Percentiles rank a stretch among this genome's conserved stretches.
Conservation (phyloP, 2,888 invertebrate species). For the Ommatoiulus sabulosus region DNA sequence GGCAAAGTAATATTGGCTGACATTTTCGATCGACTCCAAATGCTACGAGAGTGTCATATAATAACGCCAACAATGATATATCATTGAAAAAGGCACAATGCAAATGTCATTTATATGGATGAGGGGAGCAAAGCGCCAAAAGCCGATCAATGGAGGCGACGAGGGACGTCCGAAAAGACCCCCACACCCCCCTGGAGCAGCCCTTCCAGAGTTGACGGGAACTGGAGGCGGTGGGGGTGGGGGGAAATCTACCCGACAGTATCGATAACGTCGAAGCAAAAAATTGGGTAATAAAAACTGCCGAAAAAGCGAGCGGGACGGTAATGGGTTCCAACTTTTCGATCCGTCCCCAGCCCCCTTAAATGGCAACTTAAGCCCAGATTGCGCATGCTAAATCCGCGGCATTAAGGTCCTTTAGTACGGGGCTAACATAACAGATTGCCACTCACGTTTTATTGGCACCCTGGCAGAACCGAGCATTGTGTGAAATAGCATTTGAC, state of each 20-base stretch:
- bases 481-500: constrained; percentile 48
- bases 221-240: no score
- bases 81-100: constrained; percentile 51
- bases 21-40: constrained; percentile 47
- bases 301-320: background rate
- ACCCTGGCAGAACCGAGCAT: constrained; percentile 48
- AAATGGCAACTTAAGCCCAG: constrained; percentile 51
- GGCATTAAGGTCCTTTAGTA: constrained; percentile 41
- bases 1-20: constrained; percentile 53
- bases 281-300: background rate
- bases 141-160: constrained; percentile 16
- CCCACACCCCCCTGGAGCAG: no score
- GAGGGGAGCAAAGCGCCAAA: constrained; percentile 33
- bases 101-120: constrained; percentile 51
- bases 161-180: background rate
- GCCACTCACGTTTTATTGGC: constrained; percentile 48
- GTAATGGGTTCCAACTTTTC: constrained; percentile 33
- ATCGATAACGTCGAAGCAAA: background rate
- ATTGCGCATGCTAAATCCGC: constrained; percentile 47
- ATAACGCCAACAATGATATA: constrained; percentile 44
- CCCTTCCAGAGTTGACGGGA: no score
- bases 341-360: constrained; percentile 9
- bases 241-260: no score
- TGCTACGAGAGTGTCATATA: constrained; percentile 40
- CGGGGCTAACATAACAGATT: constrained; percentile 47